Conservation (phyloP, 2,113 vertebrate species). For the Sinocyclocheilus anophthalmus region DNA sequence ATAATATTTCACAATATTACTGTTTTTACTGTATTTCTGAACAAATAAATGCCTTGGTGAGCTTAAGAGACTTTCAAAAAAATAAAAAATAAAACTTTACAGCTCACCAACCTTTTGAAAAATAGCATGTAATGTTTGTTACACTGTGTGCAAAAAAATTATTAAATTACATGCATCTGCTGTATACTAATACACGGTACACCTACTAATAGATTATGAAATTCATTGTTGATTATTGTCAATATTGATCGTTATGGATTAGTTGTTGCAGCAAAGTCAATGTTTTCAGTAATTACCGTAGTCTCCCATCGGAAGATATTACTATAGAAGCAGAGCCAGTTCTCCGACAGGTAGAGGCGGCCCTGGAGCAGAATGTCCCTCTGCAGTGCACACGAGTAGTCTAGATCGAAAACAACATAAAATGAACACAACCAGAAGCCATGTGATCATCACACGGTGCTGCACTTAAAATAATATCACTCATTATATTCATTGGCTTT, state of each 20-base stretch:
- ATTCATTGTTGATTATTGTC: background rate
- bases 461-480: background rate
- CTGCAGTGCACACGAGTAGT: conserved; percentile 92
- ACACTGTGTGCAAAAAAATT: too few relatives aligned
- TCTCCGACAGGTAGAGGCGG: conserved; percentile 87
- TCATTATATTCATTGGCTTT: background rate
- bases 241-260: background rate
- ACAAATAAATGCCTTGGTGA: too few relatives aligned
- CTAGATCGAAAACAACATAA: conserved; percentile 65
- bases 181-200: too few relatives aligned
- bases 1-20: too few relatives aligned
- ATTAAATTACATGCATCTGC: too few relatives aligned
- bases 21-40: too few relatives aligned
- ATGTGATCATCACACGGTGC: background rate
- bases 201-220: background rate
- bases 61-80: too few relatives aligned
- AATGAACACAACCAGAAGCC: background rate
- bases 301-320: conserved; percentile 96
- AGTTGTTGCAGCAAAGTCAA: background rate
- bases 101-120: too few relatives aligned
- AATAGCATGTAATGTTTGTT: too few relatives aligned
- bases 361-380: conserved; percentile 89
- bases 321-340: conserved; percentile 92
- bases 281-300: conserved; percentile 71
- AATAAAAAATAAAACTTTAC: too few relatives aligned